These are phyloP conservation scores for Polyploca ridens DNA, from an alignment of 2,888 invertebrate genomes.

Conservation along the genomic window DNA sequence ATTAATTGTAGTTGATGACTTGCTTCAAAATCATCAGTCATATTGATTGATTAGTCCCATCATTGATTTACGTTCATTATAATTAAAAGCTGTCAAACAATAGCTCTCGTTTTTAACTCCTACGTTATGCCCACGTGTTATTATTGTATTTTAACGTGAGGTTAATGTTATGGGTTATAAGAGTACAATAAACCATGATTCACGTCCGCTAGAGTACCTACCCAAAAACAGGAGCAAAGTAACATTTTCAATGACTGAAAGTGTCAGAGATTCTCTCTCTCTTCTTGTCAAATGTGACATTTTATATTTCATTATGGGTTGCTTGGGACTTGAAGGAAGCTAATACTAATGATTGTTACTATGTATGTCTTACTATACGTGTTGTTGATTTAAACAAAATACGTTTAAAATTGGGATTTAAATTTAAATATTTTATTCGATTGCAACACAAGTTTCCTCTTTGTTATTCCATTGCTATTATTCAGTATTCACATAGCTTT, in stretches of 20 bases:
- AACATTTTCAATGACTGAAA: too few species aligned
- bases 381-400: background rate
- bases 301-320: too few species aligned
- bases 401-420: background rate
- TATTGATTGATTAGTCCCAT: background rate
- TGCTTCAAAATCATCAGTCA: background rate
- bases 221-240: background rate
- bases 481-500: background rate
- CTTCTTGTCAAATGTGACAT: too few species aligned
- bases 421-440: background rate
- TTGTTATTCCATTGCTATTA: background rate
- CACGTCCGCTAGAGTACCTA: background rate
- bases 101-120: background rate
- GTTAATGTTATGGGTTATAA: background rate
- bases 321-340: too few species aligned
- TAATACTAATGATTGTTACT: too few species aligned
- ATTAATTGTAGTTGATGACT: background rate
- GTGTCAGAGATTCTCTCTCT: too few species aligned
- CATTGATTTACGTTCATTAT: constrained; percentile 1
- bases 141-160: background rate
- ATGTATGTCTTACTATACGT: too few species aligned
- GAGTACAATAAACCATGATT: background rate
- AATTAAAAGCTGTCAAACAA: background rate
- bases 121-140: background rate
- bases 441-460: background rate